Evolutionary conservation across 30 jellyfish, hydroid and myxozoan genomes (phyloP).

Genomic region (Chironex yamaguchii): DNA sequence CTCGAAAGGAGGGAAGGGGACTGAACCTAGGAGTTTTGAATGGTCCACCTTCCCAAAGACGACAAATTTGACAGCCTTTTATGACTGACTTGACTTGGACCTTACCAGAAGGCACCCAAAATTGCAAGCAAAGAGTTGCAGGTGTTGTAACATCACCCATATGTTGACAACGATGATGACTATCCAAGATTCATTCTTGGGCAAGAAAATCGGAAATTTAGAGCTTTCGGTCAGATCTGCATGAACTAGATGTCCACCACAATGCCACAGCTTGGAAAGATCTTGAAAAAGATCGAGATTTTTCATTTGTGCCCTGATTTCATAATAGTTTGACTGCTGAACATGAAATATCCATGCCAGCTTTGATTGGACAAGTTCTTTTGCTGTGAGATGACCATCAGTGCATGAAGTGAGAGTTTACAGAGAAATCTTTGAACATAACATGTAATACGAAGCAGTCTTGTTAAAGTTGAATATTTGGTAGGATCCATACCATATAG

Average conservation of each 20-base stretch:
- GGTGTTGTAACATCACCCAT: no score
- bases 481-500: no score
- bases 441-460: no score
- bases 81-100: not conserved
- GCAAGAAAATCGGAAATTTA: not conserved
- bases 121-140: no score
- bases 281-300: no score
- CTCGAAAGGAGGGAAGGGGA: constrained; percentile 32
- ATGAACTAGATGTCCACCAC: not conserved
- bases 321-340: no score
- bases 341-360: no score
- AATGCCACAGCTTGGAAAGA: no score
- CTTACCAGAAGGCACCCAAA: not conserved
- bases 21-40: constrained; percentile 29
- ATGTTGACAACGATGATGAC: constrained; percentile 3
- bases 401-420: constrained; percentile 29
- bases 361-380: no score
- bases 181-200: not conserved
- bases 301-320: no score
- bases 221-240: not conserved
- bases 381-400: not conserved
- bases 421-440: no score
- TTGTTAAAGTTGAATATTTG: no score
- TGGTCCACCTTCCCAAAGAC: constrained; percentile 35
- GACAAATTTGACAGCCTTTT: constrained; percentile 2